Conservation (phyloP, 2,888 invertebrate species). For the Mimachlamys varia region DNA sequence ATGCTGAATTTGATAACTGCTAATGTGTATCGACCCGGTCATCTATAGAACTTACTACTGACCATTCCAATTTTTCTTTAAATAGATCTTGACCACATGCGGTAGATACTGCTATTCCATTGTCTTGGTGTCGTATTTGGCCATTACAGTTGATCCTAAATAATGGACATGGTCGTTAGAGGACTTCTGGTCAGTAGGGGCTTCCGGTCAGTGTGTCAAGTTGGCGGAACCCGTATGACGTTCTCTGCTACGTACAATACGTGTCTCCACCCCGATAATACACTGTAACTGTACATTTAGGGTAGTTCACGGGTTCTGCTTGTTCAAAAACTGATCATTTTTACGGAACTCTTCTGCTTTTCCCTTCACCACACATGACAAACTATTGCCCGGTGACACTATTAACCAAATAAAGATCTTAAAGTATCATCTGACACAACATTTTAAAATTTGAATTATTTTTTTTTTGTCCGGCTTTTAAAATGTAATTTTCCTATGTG, state of each 20-base stretch:
- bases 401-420: too few species aligned
- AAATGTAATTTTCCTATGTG: too few species aligned
- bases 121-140: not conserved
- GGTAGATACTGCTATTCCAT: not conserved
- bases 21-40: not conserved
- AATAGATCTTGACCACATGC: not conserved
- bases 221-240: not conserved
- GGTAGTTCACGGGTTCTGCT: too few species aligned
- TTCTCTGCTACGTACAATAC: too few species aligned
- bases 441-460: too few species aligned
- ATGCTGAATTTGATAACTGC: not conserved
- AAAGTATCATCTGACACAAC: too few species aligned
- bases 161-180: not conserved
- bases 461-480: too few species aligned
- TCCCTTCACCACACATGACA: too few species aligned
- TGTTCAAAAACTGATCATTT: too few species aligned
- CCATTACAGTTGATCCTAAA: not conserved
- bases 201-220: not conserved
- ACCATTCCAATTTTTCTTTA: not conserved
- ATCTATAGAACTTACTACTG: not conserved
- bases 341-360: too few species aligned
- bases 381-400: too few species aligned
- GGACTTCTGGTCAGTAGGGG: not conserved
- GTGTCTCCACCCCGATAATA: not conserved
- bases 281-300: not conserved